A percentile compares a stretch with the other conserved stretches of the same genome.
Conservation (phyloP, 2,888 invertebrate genomes). For the Eueremaeus valkanovi region DNA sequence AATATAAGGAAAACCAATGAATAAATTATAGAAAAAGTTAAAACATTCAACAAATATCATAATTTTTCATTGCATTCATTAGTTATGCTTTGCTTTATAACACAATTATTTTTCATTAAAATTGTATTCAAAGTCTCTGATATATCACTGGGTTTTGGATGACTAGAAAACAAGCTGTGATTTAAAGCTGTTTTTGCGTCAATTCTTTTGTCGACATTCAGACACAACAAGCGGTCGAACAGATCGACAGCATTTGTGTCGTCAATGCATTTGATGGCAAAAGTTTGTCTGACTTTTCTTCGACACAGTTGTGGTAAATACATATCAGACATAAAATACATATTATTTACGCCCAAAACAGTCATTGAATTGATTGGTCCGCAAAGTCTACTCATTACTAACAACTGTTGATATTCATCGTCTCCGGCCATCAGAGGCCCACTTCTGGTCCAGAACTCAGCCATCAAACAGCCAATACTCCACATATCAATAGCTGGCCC, state of each 20-base stretch:
- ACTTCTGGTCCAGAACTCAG: conserved; percentile 92
- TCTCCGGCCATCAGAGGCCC: conserved; percentile 47
- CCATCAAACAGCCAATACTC: conserved; percentile 97
- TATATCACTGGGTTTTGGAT: not conserved
- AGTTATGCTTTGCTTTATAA: too few relatives aligned
- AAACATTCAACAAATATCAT: too few relatives aligned
- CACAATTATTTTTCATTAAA: too few relatives aligned
- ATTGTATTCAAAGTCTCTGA: not conserved
- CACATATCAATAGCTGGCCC: conserved; percentile 92
- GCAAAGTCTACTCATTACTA: conserved; percentile 88
- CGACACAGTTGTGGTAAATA: conserved; percentile 81
- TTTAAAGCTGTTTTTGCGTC: conserved; percentile 62
- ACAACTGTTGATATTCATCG: conserved; percentile 89
- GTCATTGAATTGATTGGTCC: conserved; percentile 85
- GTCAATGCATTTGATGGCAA: conserved; percentile 59
- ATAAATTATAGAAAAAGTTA: too few relatives aligned
- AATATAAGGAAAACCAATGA: too few relatives aligned
- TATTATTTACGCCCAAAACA: conserved; percentile 85
- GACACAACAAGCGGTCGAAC: conserved; percentile 81
- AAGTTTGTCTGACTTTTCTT: conserved; percentile 55
- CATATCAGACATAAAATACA: conserved; percentile 82
- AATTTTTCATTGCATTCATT: too few relatives aligned
- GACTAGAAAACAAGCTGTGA: not conserved
- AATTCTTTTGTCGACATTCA: conserved; percentile 81
- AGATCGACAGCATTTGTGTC: conserved; percentile 88